phyloP scores from a whole-genome alignment of 2,888 invertebrate genomes.

The Dynastes hyllus region DNA sequence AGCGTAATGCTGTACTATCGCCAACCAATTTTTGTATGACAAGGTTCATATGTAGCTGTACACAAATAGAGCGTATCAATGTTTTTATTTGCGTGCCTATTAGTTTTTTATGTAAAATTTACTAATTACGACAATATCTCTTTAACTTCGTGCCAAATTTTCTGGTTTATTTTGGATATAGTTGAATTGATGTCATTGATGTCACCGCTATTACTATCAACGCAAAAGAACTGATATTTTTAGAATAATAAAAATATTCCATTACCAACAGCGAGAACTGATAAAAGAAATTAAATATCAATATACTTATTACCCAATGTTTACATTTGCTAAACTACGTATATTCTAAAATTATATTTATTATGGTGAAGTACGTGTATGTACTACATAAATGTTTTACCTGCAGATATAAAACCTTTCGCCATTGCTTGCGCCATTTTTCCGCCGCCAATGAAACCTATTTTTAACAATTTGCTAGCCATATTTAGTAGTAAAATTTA shows the following conservation, averaged over 20 bases:
- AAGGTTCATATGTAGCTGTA: not conserved
- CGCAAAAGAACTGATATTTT: not conserved
- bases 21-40: not conserved
- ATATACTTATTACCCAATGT: not conserved
- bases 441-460: conserved; percentile 95
- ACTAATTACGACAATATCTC: not conserved
- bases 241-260: not conserved
- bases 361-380: not conserved
- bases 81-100: conserved; percentile 5
- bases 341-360: not conserved
- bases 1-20: no score
- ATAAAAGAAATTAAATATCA: conserved; percentile 8
- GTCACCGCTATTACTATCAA: not conserved
- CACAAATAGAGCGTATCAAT: not conserved
- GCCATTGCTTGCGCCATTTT: conserved; percentile 94
- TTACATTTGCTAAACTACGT: not conserved
- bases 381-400: conserved; percentile 72
- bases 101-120: not conserved
- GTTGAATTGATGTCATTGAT: not conserved
- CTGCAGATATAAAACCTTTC: conserved; percentile 90
- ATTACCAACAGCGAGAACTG: not conserved
- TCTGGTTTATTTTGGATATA: conserved; percentile 8
- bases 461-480: conserved; percentile 76
- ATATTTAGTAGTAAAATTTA: conserved; percentile 57
- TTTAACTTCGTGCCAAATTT: not conserved